Evolutionary conservation across 2,888 invertebrate genomes (phyloP).

Genomic region (Abscondita cerata): DNA sequence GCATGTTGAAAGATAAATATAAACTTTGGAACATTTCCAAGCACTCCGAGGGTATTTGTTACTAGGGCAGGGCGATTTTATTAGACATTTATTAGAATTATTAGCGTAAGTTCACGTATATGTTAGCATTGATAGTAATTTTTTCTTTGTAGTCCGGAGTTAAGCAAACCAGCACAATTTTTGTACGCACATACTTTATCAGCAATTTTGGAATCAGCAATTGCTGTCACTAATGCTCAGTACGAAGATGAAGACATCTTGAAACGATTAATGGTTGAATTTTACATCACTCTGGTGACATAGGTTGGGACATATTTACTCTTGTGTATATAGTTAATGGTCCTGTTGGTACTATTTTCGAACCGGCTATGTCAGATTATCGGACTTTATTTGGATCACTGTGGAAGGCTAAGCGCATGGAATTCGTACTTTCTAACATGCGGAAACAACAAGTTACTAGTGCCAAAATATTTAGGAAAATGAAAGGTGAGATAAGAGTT

Average conservation of each 20-base stretch:
- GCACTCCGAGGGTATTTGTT: conserved; percentile 90
- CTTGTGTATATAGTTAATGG: conserved; percentile 88
- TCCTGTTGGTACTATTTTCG: conserved; percentile 85
- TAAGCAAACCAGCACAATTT: conserved; percentile 85
- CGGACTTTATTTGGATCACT: conserved; percentile 85
- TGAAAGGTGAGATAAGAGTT: conserved; percentile 62
- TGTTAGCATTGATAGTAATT: neutral
- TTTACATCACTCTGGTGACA: conserved; percentile 68
- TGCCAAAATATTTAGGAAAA: conserved; percentile 71
- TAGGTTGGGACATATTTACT: conserved; percentile 90
- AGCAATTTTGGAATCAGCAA: conserved; percentile 82
- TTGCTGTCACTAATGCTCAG: conserved; percentile 92
- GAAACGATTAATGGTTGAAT: conserved; percentile 80
- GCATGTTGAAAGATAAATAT: conserved; percentile 86
- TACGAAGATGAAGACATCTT: conserved; percentile 92
- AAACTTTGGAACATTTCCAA: conserved; percentile 90
- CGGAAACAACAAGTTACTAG: conserved; percentile 83
- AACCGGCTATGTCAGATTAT: conserved; percentile 78
- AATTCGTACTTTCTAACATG: conserved; percentile 78
- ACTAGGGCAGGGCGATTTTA: conserved; percentile 96
- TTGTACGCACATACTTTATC: conserved; percentile 89
- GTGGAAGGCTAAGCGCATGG: conserved; percentile 90
- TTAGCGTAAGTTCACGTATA: conserved; percentile 73
- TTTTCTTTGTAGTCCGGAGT: conserved; percentile 71
- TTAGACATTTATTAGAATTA: conserved; percentile 90